phyloP scores from a whole-genome alignment of 2,797 vertebrate species.

The Staurois parvus region DNA sequence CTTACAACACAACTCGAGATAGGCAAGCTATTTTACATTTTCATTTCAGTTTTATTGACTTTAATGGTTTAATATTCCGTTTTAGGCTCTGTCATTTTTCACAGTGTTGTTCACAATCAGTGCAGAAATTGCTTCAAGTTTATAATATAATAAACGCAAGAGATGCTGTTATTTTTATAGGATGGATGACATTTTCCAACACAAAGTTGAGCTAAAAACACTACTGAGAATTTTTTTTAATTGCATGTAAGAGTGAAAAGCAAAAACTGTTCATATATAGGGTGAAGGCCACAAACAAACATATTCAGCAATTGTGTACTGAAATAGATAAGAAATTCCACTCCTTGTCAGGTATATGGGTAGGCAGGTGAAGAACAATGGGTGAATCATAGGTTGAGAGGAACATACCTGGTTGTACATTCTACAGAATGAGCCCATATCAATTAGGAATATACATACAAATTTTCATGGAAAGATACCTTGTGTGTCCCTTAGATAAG shows the following conservation, averaged over 20 bases:
- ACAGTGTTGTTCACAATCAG: conserved; percentile 33
- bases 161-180: conserved; percentile 26
- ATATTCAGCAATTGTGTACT: background rate
- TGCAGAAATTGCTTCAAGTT: conserved; percentile 24
- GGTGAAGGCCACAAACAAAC: background rate
- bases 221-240: conserved; percentile 8
- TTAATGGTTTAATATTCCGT: conserved; percentile 44
- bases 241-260: background rate
- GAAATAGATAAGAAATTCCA: too few relatives aligned
- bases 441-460: background rate
- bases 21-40: conserved; percentile 30
- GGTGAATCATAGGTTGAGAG: background rate
- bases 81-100: conserved; percentile 45
- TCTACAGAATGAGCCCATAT: too few relatives aligned
- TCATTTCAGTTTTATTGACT: conserved; percentile 43
- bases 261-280: background rate
- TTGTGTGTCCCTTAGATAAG: background rate
- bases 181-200: conserved; percentile 4
- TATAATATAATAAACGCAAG: conserved; percentile 37
- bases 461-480: background rate
- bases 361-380: too few relatives aligned
- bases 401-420: background rate
- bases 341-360: too few relatives aligned
- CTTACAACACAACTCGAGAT: conserved; percentile 3
- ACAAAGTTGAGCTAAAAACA: background rate